Evolutionary conservation across 1,140 invertebrate genomes (phyloP), one percentile per base, ranked within the genome.

Genomic region (Lethocerus indicus): DNA sequence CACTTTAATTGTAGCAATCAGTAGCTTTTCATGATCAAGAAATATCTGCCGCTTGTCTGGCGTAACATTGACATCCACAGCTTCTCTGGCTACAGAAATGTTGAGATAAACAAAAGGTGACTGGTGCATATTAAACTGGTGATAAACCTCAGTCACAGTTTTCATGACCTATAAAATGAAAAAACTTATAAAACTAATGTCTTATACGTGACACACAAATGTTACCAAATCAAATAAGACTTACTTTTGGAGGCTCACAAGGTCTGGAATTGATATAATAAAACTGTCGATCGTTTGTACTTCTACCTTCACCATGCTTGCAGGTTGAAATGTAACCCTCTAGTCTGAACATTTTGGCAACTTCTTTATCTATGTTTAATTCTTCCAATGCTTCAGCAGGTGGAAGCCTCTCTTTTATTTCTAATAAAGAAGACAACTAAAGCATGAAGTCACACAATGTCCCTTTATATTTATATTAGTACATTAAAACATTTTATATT

Each of bases 21-120:
- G 67, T 39, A 84, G 59, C 59, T 87, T 86, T 65, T 98, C 93
- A 63, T 89, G 78, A 44, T 84, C 79, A 1, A 97, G 63, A 64
- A 94, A 84, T 50, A 98, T 71, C 61, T 87, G 82, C 57, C 93
- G 72, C 69, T 98, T 98, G 66, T 98, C 92, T n/a, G 93, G 93
- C 16, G 91, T 95, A 1, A 98, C 80, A 73, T 98, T 98, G 0
- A 98, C 79, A 69, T 92, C 88, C n/a, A 91, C 78, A 51, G 70
- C 67, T 3, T 74, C 66, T 57, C 74, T 72, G 26, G 79, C 67
- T 21, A 87, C 71, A 45, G 71, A 71, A 35, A 98, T 74, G 69
- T 93, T 85, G 1, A 98, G 65, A 58, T 83, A 84, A 3, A 96
- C 74, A 71, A 96, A 94, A 3, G 94, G 94, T 70, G 85, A 91